Evolutionary conservation across 2,113 vertebrate genomes (phyloP), one percentile per base, ranked within the genome.

Genomic region (Ctenodactylus gundi): DNA sequence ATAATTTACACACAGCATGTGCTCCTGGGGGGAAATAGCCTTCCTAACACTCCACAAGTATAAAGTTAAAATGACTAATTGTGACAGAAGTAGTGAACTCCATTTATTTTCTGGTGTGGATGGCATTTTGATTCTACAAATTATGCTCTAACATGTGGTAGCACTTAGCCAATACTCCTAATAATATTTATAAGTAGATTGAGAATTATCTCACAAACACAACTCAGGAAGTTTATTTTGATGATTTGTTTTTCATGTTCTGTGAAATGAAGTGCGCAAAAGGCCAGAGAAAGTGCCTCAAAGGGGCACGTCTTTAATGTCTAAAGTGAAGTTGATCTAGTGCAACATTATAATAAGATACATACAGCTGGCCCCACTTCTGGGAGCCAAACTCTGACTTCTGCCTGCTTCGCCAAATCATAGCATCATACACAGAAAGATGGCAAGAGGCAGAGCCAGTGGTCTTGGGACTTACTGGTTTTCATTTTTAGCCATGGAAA

Each of bases 141-240:
- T 93, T 88, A 39, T 94, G 17, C 78, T 36, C 55, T 94, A 72
- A 95, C 97, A 96, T 92, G 84, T 97, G 97, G 95, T 89, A 94
- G 23, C 55, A 81, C 77, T 97, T 97, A 97, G 60, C 88, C 88
- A 97, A 93, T 86, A 92, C 39, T 57, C 58, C 68, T 88, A 95
- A 93, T 94, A 97, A 96, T 97, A 95, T 96, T 97, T 96, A 94
- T 91, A 96, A 89, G 94, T 91, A 96, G 64, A 87, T 77, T 92
- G 92, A 97, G 81, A 94, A 88, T 97, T 97, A 91, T 72, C 84
- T 83, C 60, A 72, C 80, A 95, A 64, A 93, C 87, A 91, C 4
- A 96, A 58, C 55, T 97, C 93, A 85, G 85, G 83, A 97, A 94
- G 23, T 68, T 95, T 93, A 70, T 93, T 97, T 14, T 65, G 15